Base-by-base conservation (phyloP, 2,888 invertebrate genomes). In the Flabesymbios commensalis region DNA sequence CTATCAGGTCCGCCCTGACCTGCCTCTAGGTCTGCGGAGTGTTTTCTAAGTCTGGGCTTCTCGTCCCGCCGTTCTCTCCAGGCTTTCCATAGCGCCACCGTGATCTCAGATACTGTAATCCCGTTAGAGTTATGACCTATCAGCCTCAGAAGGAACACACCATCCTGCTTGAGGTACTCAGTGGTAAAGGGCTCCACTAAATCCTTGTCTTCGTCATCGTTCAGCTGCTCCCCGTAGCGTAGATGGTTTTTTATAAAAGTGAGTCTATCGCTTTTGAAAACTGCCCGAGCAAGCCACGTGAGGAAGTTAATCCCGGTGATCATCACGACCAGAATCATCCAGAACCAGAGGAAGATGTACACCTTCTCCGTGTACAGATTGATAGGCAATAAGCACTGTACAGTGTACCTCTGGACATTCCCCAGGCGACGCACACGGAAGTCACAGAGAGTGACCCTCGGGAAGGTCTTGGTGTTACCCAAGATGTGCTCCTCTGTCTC, bases 241-340 rank as follows among this genome's bases (percentile, higher is more conserved):
- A 57, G 57, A 31, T 64, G 59, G 64, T 78, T 78, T 65, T 75
- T 75, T 67, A 79, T 71, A 66, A 77, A 79, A 32, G 33, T 29
- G 41, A 39, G 32, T 10, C 57, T 45, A 51, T 65, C 63, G 32
- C 49, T 31, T 17, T 26, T 19, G 19, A 42, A 36, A n/a, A 63
- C 19, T 14, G 59, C 24, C 3, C 63, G 32, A 19, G 55, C 10
- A 17, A 75, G 54, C 80, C 80, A 79, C 52, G 73, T 74, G 32
- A 76, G 53, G 32, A 81, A 61, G 57, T 77, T 80, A 39, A 75
- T 48, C 2, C 68, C 60, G 17, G 76, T 74, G 28, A 76, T 64
- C 33, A 73, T 54, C 3, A 74, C 70, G 24, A 82, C 67, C 28
- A 76, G 62, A 43, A 79, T 59, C n/a, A 80, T 67, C 80, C 80